Evolutionary conservation across 2,888 invertebrate genomes (phyloP).

Genomic region (Muscina levida): DNA sequence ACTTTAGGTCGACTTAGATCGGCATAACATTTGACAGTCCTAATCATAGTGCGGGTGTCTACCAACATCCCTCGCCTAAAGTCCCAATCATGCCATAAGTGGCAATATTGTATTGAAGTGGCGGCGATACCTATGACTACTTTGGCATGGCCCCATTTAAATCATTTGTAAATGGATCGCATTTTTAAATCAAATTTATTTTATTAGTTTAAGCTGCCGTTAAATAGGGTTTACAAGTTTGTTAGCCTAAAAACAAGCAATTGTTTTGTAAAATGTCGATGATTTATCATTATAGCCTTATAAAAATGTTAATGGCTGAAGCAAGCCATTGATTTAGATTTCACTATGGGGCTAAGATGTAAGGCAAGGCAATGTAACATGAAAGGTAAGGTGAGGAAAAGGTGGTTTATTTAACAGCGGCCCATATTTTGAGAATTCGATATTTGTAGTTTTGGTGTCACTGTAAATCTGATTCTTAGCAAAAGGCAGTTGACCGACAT

Average conservation of each 20-base stretch:
- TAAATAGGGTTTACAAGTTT: conserved; percentile 53
- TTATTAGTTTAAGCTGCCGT: conserved; percentile 62
- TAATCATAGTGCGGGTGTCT: conserved; percentile 2
- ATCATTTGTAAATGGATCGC: conserved; percentile 66
- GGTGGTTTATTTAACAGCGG: too few relatives aligned
- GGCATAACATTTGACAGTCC: too few relatives aligned
- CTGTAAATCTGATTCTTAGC: too few relatives aligned
- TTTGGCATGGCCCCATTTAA: conserved; percentile 63
- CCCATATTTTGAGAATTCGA: too few relatives aligned
- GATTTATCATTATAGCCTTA: conserved; percentile 39
- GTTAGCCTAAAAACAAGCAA: conserved; percentile 8
- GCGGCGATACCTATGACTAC: conserved; percentile 3
- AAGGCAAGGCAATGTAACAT: too few relatives aligned
- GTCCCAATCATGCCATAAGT: conserved; percentile 35
- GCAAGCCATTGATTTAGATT: conserved; percentile 9
- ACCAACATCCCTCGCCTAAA: conserved; percentile 27
- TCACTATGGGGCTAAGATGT: too few relatives aligned
- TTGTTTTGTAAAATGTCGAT: conserved; percentile 37
- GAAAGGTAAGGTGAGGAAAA: too few relatives aligned
- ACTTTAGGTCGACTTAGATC: too few relatives aligned
- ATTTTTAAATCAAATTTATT: conserved; percentile 68
- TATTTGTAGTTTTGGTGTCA: too few relatives aligned
- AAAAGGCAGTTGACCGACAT: too few relatives aligned
- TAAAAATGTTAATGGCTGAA: conserved; percentile 4
- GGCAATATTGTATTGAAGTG: conserved; percentile 7